These are phyloP conservation scores for Philaenus spumarius DNA, from an alignment of 1,140 invertebrate genomes.

Conservation along the genomic window DNA sequence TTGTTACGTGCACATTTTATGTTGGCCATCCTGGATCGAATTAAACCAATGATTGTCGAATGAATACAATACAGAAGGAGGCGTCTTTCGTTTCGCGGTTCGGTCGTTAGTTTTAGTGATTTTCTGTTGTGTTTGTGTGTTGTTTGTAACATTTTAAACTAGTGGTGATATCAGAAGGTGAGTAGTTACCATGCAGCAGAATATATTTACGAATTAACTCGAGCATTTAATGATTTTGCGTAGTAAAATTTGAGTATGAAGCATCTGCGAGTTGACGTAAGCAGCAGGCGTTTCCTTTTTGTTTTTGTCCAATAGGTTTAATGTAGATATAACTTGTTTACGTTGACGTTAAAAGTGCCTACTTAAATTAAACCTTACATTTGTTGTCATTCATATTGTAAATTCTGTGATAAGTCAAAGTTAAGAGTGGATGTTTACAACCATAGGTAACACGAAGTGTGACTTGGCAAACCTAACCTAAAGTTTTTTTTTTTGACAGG, in stretches of 20 bases:
- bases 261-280: slow-evolving; percentile 19
- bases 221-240: too few relatives aligned
- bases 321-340: neutral
- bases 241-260: neutral
- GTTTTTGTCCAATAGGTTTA: neutral
- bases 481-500: slow-evolving; percentile 15
- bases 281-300: slow-evolving; percentile 16
- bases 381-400: neutral
- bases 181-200: too few relatives aligned
- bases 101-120: too few relatives aligned
- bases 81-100: too few relatives aligned
- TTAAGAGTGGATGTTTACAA: neutral
- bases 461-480: slow-evolving; percentile 12
- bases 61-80: too few relatives aligned
- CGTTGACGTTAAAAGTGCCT: neutral
- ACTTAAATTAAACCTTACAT: neutral
- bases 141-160: too few relatives aligned
- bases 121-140: too few relatives aligned
- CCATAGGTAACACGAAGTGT: neutral
- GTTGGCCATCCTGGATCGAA: too few relatives aligned
- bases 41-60: too few relatives aligned
- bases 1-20: too few relatives aligned
- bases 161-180: too few relatives aligned
- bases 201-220: too few relatives aligned
- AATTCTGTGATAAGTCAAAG: neutral